Base-by-base conservation (phyloP, 2,797 vertebrate species). In the Notolepis coatsorum region DNA sequence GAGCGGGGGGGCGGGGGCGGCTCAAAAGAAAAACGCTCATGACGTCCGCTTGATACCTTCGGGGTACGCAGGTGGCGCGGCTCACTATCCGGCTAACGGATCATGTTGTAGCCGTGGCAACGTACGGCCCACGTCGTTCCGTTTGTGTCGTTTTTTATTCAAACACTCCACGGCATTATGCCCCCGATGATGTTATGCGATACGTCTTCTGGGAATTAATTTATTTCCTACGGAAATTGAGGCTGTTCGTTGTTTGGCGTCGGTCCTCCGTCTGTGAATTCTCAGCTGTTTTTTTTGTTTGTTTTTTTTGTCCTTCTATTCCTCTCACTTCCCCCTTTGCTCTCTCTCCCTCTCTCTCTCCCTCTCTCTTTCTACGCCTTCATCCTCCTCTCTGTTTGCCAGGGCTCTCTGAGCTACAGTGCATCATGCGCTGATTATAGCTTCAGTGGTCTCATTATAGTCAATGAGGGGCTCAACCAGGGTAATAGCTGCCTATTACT, bases 141-240 rank as follows among this genome's bases (percentile, higher is more conserved):
- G 53, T 43, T 25, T 68, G 53, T 77, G 65, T 68, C 35, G 57
- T 71, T 60, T 55, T 63, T 2, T 33, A 48, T 51, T 17, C 42
- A 79, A n/a, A n/a, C n/a, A n/a, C n/a, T n/a, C n/a, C n/a, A 59
- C 71, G 71, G 75, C 54, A 52, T 70, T 38, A 54, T 68, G 66
- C 64, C 49, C 41, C 24, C 58, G 20, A 65, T 39, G 46, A 50
- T 60, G 72, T 78, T 66, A 82, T 0, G 15, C n/a, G 72, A 85
- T 79, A 80, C 68, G 25, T 79, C 82, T 72, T 75, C 62, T 20
- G 80, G 84, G 78, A 79, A 66, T 59, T 6, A 73, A 72, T 72
- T 79, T 7, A 81, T 85, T 84, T 85, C 79, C 71, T 77, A 68
- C 51, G 53, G 52, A 82, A n/a, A n/a, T n/a, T 12, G 18, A 80